These are phyloP conservation scores for Spodoptera littoralis DNA, from an alignment of 2,888 invertebrate genomes.

Conservation along the genomic window DNA sequence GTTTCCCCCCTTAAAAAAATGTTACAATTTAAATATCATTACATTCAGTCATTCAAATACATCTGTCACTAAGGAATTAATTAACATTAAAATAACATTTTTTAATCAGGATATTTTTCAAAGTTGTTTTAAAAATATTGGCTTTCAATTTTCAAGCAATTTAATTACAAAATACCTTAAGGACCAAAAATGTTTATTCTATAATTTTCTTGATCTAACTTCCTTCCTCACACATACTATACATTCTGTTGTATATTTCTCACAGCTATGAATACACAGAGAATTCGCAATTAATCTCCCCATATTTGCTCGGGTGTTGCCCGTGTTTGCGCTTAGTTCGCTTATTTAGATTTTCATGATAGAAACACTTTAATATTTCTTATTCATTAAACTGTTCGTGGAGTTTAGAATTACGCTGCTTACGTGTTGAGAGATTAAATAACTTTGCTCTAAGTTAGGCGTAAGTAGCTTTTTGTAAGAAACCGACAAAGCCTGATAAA, in stretches of 20 bases:
- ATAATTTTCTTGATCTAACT: constrained; percentile 4
- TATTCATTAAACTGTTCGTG: constrained; percentile 38
- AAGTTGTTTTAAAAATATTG: too few relatives aligned
- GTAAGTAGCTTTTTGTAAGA: constrained; percentile 38
- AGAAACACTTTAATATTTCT: constrained; percentile 46
- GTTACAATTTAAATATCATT: too few relatives aligned
- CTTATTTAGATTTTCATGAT: constrained; percentile 52
- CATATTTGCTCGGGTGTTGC: constrained; percentile 55
- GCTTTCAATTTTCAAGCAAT: not conserved
- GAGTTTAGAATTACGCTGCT: constrained; percentile 36
- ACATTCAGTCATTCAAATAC: too few relatives aligned
- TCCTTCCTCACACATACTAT: constrained; percentile 23
- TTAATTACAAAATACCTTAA: not conserved
- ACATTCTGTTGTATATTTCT: constrained; percentile 41
- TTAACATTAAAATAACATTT: too few relatives aligned
- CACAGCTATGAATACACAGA: constrained; percentile 51
- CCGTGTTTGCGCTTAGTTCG: constrained; percentile 41
- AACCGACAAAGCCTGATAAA: constrained; percentile 26
- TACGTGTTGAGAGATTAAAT: constrained; percentile 50
- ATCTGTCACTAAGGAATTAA: too few relatives aligned
- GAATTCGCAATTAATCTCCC: constrained; percentile 67
- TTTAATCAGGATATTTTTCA: too few relatives aligned
- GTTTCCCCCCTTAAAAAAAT: too few relatives aligned
- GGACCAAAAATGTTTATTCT: constrained; percentile 15
- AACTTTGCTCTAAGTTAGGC: constrained; percentile 36